Evolutionary conservation across 2,888 invertebrate genomes (phyloP).

Genomic region (Heliconius erato): DNA sequence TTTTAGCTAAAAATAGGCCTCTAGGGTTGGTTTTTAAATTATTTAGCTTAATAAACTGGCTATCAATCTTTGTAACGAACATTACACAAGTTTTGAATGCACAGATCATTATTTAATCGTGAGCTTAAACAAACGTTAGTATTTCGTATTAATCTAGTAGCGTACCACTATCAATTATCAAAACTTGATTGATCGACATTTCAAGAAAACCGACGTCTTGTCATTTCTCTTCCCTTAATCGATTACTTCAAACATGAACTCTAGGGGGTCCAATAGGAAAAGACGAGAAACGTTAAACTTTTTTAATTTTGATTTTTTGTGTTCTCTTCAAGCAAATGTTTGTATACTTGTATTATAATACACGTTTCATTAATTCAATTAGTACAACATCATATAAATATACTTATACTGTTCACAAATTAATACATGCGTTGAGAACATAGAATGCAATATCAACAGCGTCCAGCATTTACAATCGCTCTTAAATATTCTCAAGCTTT

Average conservation of each 20-base stretch:
- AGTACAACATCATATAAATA: constrained; percentile 62
- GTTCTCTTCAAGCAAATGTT: constrained; percentile 25
- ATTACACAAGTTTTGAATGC: constrained; percentile 45
- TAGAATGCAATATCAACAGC: constrained; percentile 63
- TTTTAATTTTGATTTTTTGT: constrained; percentile 76
- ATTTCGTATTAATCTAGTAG: constrained; percentile 81
- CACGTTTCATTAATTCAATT: constrained; percentile 57
- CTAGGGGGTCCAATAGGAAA: constrained; percentile 78
- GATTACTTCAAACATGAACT: constrained; percentile 82
- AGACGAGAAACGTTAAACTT: constrained; percentile 68
- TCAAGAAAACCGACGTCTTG: constrained; percentile 80
- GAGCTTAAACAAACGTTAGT: constrained; percentile 53
- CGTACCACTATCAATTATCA: constrained; percentile 81
- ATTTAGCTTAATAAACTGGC: constrained; percentile 5
- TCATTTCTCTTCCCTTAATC: constrained; percentile 85
- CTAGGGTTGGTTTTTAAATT: background rate
- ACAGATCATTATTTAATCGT: constrained; percentile 53
- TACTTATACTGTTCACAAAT: constrained; percentile 64
- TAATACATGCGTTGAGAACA: constrained; percentile 63
- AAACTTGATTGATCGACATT: constrained; percentile 82
- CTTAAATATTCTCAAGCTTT: constrained; percentile 74
- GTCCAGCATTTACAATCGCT: constrained; percentile 69
- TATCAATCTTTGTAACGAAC: constrained; percentile 38
- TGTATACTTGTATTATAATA: constrained; percentile 43
- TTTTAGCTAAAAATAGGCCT: background rate